Base-by-base conservation (phyloP, 2,888 invertebrate genomes). In the Leptopilina drosophilae region DNA sequence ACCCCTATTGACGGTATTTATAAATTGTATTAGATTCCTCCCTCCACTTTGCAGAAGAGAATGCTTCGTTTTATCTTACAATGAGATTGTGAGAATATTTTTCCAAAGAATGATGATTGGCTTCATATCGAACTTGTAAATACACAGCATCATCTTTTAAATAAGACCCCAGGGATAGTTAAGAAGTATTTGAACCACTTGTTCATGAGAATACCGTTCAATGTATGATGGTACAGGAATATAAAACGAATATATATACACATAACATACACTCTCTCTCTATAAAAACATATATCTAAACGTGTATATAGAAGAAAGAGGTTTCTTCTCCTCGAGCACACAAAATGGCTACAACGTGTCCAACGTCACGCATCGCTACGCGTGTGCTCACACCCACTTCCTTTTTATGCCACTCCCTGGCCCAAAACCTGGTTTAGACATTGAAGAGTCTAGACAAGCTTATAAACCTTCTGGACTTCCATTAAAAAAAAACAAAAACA, bases 391-490 rank as follows among this genome's bases (percentile, higher is more conserved):
- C 91, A 91, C 91, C 91, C 91, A 91, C 91, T 91, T 91, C 91
- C 91, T 91, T 90, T 90, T 91, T 91, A 90, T 86, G 91, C 91
- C 91, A 91, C 91, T 91, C 91, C 91, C 91, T 90, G 88, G 82
- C 87, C 87, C 84, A 81, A 49, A 84, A 84, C 85, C 82, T 81
- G 85, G 85, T 83, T 85, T 83, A 83, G 84, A 80, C 82, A 80
- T 79, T 69, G 76, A 77, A 67, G 77, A 46, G 77, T 64, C 40
- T 66, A 64, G 77, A 77, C 76, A 80, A 75, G 75, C 67, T 80
- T 49, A 49, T 49, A 49, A 11, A 79, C 78, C 77, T 78, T 81
- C 81, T 11, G 49, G 67, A 67, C 59, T 67, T 40, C 49, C 69
- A 62, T 78, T 69, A n/a, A 64, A 65, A 75, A 75, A 33, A 33